These are phyloP conservation scores for Stegophylla sp. DNA, from an alignment of 2,888 invertebrate genomes.

Conservation along the genomic window DNA sequence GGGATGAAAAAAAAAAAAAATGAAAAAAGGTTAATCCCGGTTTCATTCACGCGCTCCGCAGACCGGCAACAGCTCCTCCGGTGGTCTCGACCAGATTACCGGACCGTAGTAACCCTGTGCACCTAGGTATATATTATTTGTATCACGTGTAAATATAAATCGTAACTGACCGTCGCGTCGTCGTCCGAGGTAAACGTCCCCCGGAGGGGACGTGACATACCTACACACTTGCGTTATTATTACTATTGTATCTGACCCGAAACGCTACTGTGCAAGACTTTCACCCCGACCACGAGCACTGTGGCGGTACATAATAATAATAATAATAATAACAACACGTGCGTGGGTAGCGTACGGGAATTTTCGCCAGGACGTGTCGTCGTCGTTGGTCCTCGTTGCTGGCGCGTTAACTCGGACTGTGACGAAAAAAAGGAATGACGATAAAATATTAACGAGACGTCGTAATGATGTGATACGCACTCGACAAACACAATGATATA, in stretches of 20 bases:
- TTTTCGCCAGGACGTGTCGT: background rate
- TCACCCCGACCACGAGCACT: conserved; percentile 28
- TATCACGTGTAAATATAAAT: background rate
- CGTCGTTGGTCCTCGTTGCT: too few relatives aligned
- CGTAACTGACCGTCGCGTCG: too few relatives aligned
- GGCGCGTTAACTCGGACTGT: too few relatives aligned
- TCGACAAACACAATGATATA: too few relatives aligned
- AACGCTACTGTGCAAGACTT: conserved; percentile 46
- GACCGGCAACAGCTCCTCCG: conserved; percentile 35
- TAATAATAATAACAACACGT: background rate
- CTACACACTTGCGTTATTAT: background rate
- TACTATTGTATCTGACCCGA: conserved; percentile 16
- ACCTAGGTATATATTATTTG: background rate
- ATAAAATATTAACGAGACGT: too few relatives aligned
- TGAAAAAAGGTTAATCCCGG: conserved; percentile 54
- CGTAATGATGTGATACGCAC: too few relatives aligned
- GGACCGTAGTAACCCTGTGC: background rate
- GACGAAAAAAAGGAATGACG: too few relatives aligned
- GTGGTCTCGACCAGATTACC: conserved; percentile 42
- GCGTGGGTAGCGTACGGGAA: background rate
- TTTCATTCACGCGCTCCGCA: conserved; percentile 28
- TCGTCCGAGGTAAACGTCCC: conserved; percentile 29
- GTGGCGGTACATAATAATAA: conserved; percentile 11
- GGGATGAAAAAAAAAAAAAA: too few relatives aligned
- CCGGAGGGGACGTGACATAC: background rate